A percentile compares a stretch with the other conserved stretches of the same genome.
These are phyloP conservation scores for Leptoteleia sp. DNA, from an alignment of 1,140 invertebrate species.

Conservation along the genomic window DNA sequence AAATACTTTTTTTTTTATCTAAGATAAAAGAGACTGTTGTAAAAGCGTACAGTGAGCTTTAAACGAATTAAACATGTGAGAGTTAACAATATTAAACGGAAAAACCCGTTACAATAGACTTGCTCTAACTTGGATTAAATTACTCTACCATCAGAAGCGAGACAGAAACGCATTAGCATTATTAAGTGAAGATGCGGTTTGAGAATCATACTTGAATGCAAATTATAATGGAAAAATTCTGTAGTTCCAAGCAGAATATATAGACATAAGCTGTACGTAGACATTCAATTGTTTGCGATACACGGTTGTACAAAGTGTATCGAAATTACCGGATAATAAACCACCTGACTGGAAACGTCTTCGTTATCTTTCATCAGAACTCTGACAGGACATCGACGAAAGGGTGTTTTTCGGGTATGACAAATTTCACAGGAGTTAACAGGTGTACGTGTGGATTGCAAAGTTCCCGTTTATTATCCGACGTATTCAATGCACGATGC, in stretches of 20 bases:
- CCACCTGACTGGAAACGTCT: conserved; percentile 27
- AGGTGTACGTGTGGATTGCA: conserved; percentile 1
- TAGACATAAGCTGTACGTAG: conserved; percentile 52
- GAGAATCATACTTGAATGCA: conserved; percentile 59
- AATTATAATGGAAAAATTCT: conserved; percentile 61
- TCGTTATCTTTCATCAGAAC: conserved; percentile 22
- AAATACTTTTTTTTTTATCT: no score
- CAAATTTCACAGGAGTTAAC: no score
- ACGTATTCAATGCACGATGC: conserved; percentile 46
- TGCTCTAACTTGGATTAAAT: conserved; percentile 47
- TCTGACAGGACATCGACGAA: conserved; percentile 31
- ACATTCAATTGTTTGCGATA: conserved; percentile 54
- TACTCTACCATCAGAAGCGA: conserved; percentile 63
- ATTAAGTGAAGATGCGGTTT: conserved; percentile 57
- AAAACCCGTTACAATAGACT: conserved; percentile 42
- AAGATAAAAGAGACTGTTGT: no score
- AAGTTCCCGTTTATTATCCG: conserved; percentile 46
- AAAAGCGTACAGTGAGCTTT: no score
- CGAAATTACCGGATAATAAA: conserved; percentile 58
- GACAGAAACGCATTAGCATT: conserved; percentile 57
- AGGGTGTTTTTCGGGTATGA: conserved; percentile 19
- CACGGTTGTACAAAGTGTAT: conserved; percentile 45
- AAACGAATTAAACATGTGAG: no score
- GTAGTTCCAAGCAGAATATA: conserved; percentile 59
- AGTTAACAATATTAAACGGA: no score